phyloP scores from a whole-genome alignment of 2,113 vertebrate genomes.

The Indicator maculatus region DNA sequence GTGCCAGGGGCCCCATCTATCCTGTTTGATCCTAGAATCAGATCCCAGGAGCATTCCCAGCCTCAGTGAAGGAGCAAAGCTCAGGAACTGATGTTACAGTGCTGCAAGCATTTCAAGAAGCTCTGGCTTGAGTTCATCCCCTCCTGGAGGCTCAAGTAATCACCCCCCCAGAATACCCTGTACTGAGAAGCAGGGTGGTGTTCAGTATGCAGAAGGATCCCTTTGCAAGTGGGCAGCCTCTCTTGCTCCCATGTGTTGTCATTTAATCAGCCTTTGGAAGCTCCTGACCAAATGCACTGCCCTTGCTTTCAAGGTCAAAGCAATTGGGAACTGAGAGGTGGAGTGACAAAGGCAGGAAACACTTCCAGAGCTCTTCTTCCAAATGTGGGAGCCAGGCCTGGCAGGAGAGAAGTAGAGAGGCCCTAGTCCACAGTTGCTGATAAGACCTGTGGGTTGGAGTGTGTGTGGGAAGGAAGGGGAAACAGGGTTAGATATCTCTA shows the following conservation, averaged over 20 bases:
- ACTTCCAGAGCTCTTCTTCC: background rate
- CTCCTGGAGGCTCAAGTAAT: background rate
- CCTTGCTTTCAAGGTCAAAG: background rate
- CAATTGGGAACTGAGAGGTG: background rate
- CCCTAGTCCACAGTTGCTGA: background rate
- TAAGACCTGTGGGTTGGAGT: background rate
- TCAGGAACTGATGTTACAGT: background rate
- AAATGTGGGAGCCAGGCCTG: background rate
- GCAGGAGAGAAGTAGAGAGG: background rate
- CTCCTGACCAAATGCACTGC: background rate
- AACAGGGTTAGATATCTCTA: background rate
- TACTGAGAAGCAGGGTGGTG: rapidly evolving
- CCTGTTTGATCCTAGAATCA: background rate
- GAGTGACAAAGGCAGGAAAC: background rate
- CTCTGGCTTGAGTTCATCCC: background rate
- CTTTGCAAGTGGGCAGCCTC: background rate
- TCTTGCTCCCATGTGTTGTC: background rate
- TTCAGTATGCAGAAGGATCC: background rate
- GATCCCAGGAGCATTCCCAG: background rate
- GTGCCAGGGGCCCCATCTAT: background rate
- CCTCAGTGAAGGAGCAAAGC: background rate
- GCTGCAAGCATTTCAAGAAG: background rate
- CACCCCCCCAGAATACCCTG: background rate
- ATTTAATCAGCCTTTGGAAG: background rate
- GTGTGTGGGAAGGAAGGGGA: background rate